Base-by-base conservation (phyloP, 2,113 vertebrate species). In the Mastomys natalensis region DNA sequence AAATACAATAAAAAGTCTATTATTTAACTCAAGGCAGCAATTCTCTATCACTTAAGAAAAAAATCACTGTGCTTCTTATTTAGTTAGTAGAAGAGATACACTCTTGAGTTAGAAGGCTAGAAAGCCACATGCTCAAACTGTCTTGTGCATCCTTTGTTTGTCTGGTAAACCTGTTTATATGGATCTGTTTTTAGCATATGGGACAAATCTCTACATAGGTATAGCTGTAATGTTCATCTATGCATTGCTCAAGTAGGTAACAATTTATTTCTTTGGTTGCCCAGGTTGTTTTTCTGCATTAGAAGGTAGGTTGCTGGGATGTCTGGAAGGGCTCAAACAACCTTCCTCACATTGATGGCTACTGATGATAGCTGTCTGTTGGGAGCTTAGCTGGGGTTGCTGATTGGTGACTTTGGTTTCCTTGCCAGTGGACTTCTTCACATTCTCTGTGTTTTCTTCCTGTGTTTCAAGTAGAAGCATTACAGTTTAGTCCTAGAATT, bases 51-150 rank as follows among this genome's bases (percentile, higher is more conserved):
- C 48, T 93, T 95, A 88, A 70, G 16, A 72, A 70, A 37, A 37
- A 95, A 96, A 98, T 94, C 90, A 45, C 91, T 97, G 92, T 96
- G 45, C 62, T 97, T 97, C 97, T 86, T 96, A 21, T 43, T 97
- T 95, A 89, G 86, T 84, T 96, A 89, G 89, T 96, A 82, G 66
- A 48, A 48, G 74, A 94, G 60, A 87, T 81, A 81, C 95, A 55
- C 29, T 89, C 72, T 97, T 98, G 73, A 97, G 97, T 90, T 93
- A 94, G 85, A 94, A 64, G 24, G 60, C 8, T 43, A 97, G 45
- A 97, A 95, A 94, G 90, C 29, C 74, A 24, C 62, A 96, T 87
- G 94, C 0, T 93, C 64, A 34, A 53, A 93, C 87, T 84, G 60
- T 77, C 86, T 97, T 85, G 89, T 68, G 15, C 88, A n/a, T 66